phyloP scores from a whole-genome alignment of 2,113 vertebrate species.

The Cnemophilus loriae region DNA sequence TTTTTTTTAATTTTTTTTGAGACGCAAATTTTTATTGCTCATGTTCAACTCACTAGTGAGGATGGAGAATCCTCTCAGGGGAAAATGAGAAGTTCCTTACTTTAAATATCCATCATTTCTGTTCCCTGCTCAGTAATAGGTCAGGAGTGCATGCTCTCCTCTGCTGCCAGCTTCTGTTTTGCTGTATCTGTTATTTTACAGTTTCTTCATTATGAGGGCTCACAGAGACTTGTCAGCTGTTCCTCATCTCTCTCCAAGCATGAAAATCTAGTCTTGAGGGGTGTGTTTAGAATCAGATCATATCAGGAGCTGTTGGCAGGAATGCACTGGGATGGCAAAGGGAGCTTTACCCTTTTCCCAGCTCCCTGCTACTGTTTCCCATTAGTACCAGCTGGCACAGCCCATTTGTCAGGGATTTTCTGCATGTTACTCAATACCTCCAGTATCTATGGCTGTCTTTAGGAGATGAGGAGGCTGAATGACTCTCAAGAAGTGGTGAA shows the following conservation, averaged over 20 bases:
- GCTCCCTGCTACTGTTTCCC: background rate
- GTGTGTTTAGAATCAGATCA: background rate
- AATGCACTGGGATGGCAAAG: background rate
- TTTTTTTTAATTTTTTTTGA: too few relatives aligned
- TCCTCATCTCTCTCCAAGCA: slow-evolving; percentile 4
- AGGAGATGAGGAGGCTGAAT: background rate
- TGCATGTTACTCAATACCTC: background rate
- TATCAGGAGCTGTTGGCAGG: slow-evolving; percentile 11
- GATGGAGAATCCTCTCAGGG: background rate
- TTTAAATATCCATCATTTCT: background rate
- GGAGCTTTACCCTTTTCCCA: background rate
- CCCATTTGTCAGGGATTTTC: background rate
- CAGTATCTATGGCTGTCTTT: background rate
- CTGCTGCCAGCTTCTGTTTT: background rate
- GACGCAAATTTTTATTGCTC: background rate
- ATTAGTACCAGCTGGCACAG: background rate
- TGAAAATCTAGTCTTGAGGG: slow-evolving; percentile 17
- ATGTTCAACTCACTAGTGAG: background rate
- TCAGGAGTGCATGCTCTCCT: background rate
- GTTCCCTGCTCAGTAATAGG: background rate
- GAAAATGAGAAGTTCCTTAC: background rate
- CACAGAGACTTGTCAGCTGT: background rate
- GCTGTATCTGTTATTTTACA: background rate
- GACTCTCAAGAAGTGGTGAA: background rate
- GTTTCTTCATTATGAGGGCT: background rate